Base-by-base conservation (phyloP, 2,797 vertebrate species). In the Uromys caudimaculatus region DNA sequence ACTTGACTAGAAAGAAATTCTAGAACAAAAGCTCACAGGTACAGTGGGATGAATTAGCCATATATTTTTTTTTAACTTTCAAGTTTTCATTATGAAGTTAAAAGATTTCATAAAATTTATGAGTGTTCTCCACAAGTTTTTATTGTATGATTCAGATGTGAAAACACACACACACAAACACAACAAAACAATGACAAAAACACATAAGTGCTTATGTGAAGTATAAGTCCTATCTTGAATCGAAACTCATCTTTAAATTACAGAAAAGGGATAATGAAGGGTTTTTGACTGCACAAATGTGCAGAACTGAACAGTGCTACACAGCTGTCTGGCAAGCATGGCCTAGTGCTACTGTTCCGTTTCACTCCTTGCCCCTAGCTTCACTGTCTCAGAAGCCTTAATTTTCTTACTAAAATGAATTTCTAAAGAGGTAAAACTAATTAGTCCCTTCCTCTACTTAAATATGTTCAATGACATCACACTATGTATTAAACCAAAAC, bases 31-130 rank as follows among this genome's bases (percentile, higher is more conserved):
- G 93, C 97, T 93, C 81, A 95, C 81, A 94, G 27, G 38, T 93
- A 81, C 62, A 93, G 67, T 6, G 87, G 35, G 82, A 92, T 69
- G 75, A 91, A 92, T 75, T 71, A 69, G 95, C 94, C 95, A 95
- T 90, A 96, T 44, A 44, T 6, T 97, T 91, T 92, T 92, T 97
- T 96, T 94, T 87, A 97, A 94, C 95, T 96, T 97, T 97, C 95
- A 98, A 96, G 97, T 97, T 96, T 97, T 96, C 96, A 97, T 90
- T 93, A 97, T 94, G 83, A 97, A 97, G 93, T 93, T 97, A 92
- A 97, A 97, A 97, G 96, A 96, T 96, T 97, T 95, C 35, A 93
- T 94, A 96, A 96, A 96, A 96, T 97, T 94, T 96, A 97, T 97
- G 90, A 92, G 84, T 38, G 29, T 89, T 87, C 54, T 35, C 69